These are phyloP conservation scores for Phyllopteryx taeniolatus DNA, from an alignment of 2,113 vertebrate genomes.

Conservation along the genomic window DNA sequence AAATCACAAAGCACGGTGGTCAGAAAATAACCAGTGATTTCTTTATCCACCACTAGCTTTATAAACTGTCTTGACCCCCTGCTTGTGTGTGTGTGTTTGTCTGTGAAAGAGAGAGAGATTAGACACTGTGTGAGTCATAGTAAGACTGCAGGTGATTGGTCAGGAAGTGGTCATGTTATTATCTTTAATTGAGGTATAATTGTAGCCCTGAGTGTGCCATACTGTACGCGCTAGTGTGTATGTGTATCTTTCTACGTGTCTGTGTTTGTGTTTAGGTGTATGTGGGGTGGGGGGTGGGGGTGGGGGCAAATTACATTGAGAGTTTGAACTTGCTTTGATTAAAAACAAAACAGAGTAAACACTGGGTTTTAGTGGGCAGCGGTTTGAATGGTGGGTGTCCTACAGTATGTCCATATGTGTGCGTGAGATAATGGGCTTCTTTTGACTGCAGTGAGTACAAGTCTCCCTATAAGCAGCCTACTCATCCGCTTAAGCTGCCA, in stretches of 20 bases:
- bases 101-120: constrained; percentile 22
- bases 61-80: constrained; percentile 47
- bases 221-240: constrained; percentile 53
- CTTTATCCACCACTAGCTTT: constrained; percentile 58
- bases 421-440: constrained; percentile 1
- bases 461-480: neutral
- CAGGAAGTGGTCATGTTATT: constrained; percentile 75
- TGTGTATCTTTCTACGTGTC: constrained; percentile 53
- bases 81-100: constrained; percentile 27
- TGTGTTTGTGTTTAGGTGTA: constrained; percentile 72
- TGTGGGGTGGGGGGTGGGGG: constrained; percentile 68
- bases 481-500: neutral
- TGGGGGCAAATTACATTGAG: constrained; percentile 66
- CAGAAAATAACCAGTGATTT: constrained; percentile 61
- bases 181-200: constrained; percentile 74
- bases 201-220: constrained; percentile 58
- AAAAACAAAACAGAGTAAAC: constrained; percentile 71
- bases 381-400: constrained; percentile 36
- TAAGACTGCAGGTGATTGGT: constrained; percentile 70
- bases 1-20: constrained; percentile 55
- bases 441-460: constrained; percentile 1
- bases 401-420: constrained; percentile 18
- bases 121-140: constrained; percentile 56
- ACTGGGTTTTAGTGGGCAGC: constrained; percentile 59
- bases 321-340: constrained; percentile 67